Base-by-base conservation (phyloP, 2,888 invertebrate species). In the Aspidiotus rigidus region DNA sequence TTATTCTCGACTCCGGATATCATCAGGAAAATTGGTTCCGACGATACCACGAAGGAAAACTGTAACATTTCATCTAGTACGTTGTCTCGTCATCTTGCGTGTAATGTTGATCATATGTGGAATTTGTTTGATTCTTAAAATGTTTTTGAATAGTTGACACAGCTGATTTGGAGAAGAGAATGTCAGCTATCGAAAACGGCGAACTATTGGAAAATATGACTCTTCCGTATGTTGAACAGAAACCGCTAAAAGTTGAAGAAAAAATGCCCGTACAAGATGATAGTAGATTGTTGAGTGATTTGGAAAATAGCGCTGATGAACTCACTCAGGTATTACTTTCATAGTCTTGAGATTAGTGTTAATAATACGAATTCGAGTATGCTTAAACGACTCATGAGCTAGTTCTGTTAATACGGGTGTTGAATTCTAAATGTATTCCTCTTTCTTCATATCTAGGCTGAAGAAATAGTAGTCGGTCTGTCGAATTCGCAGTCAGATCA, bases 1-100 rank as follows among this genome's bases (percentile, higher is more conserved):
- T 78, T 89, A 70, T 89, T 89, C 77, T 88, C 89, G 7, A 85
- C 88, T 56, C 89, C 89, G 17, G 89, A 89, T 80, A 87, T 89
- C 67, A 88, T 88, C 70, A 81, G 87, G 74, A 81, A 88, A 74
- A 86, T 88, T 15, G 73, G 72, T 62, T 72, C 72, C 10, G 73
- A 74, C 15, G 73, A 73, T 54, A 66, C 69, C n/a, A n/a, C 41
- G 16, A 42, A 39, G 8, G 57, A 69, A 11, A 49, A 6, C 49
- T 49, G 49, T 49, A 49, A 49, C 49, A 11, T 49, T 11, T 49
- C 49, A 49, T n/a, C 49, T 11, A 49, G 49, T 49, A 13, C 10
- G 49, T 49, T 28, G 28, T 28, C 28, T 28, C 5, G 5, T 5
- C 28, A 28, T 28, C 28, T n/a, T 28, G 28, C 5, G 28, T 28